Evolutionary conservation across 2,113 vertebrate species (phyloP).

Genomic region (Galeopterus variegatus): DNA sequence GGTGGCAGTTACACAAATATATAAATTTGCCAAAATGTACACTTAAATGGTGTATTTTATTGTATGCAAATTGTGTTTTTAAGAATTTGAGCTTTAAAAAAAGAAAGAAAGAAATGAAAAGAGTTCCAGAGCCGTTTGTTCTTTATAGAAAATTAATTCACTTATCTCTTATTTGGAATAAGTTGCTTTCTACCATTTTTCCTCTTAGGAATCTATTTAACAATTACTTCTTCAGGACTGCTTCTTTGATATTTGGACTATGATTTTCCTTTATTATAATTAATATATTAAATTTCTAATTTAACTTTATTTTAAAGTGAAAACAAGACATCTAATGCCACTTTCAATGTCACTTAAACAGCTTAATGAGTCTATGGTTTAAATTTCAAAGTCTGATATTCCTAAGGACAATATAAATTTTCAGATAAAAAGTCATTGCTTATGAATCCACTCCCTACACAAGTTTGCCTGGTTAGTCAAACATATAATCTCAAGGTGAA

Average conservation of each 20-base stretch:
- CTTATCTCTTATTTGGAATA: not conserved
- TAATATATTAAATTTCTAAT: conserved; percentile 37
- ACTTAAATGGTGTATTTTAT: not conserved
- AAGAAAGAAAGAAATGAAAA: not conserved
- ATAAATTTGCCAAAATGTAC: not conserved
- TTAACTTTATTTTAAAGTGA: conserved; percentile 50
- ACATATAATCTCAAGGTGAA: not conserved
- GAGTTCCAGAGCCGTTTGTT: not conserved
- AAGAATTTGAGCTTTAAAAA: not conserved
- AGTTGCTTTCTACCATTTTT: not conserved
- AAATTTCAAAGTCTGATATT: conserved; percentile 56
- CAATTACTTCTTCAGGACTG: not conserved
- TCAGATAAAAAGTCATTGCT: not conserved
- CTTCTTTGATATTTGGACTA: conserved; percentile 25
- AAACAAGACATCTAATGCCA: conserved; percentile 20
- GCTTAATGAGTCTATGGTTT: not conserved
- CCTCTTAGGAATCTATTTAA: conserved; percentile 42
- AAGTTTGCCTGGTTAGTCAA: not conserved
- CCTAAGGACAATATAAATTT: conserved; percentile 4
- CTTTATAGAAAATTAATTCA: not conserved
- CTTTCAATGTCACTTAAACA: conserved; percentile 23
- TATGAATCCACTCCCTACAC: not conserved
- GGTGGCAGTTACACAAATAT: not conserved
- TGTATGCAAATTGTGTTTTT: not conserved
- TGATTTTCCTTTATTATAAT: conserved; percentile 40